These are phyloP conservation scores for Pao palembangensis DNA, from an alignment of 2,113 vertebrate species.

Conservation along the genomic window DNA sequence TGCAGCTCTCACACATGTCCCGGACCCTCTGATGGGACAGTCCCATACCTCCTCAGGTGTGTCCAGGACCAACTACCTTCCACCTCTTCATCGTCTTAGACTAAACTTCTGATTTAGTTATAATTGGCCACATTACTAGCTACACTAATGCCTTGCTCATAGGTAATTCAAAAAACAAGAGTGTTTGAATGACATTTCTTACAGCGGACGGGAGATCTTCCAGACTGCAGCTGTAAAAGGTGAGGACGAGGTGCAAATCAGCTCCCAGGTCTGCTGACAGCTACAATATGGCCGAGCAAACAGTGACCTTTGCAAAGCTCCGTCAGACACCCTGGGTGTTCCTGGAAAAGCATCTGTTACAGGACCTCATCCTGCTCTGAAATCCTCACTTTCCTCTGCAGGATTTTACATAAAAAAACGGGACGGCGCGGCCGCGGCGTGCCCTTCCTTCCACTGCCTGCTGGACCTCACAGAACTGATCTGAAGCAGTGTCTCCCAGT, in stretches of 20 bases:
- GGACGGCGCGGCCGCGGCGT: slow-evolving; percentile 15
- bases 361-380: slow-evolving; percentile 30
- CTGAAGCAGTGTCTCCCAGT: background rate
- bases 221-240: slow-evolving; percentile 10
- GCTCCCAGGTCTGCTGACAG: slow-evolving; percentile 48
- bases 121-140: too few species aligned
- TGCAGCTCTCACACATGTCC: too few species aligned
- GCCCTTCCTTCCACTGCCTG: slow-evolving; percentile 22
- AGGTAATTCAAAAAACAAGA: too few species aligned
- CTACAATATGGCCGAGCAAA: slow-evolving; percentile 43
- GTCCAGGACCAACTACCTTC: too few species aligned
- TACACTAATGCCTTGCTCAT: too few species aligned
- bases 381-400: slow-evolving; percentile 24
- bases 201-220: too few species aligned
- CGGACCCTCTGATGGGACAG: too few species aligned
- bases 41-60: too few species aligned
- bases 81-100: too few species aligned
- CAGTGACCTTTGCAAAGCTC: slow-evolving; percentile 62
- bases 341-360: slow-evolving; percentile 62
- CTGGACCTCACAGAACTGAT: background rate
- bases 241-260: slow-evolving; percentile 19
- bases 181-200: too few species aligned
- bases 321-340: slow-evolving; percentile 53
- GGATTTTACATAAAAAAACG: slow-evolving; percentile 43
- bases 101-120: too few species aligned